These are phyloP conservation scores for Dexiosoma caninum DNA, from an alignment of 2,888 invertebrate species.

Conservation along the genomic window DNA sequence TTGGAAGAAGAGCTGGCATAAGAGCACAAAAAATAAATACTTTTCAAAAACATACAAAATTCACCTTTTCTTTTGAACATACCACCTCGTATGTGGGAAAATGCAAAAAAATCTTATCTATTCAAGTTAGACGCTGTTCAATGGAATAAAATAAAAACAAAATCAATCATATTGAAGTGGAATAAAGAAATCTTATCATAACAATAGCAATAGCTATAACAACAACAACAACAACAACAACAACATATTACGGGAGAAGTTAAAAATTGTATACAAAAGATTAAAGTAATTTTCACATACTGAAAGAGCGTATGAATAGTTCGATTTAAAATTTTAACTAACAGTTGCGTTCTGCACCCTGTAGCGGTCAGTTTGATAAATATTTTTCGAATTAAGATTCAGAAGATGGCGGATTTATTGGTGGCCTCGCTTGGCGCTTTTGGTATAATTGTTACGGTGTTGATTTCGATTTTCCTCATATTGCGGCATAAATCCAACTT, in stretches of 20 bases:
- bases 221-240: neutral
- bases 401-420: constrained; percentile 11
- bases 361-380: neutral
- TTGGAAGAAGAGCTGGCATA: no score
- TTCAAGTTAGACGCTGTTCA: neutral
- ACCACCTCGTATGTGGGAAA: neutral
- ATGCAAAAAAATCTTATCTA: constrained; percentile 27
- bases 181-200: constrained; percentile 27
- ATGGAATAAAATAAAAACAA: neutral
- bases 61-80: no score
- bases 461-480: constrained; percentile 66
- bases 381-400: neutral
- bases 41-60: no score
- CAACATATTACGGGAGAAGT: constrained; percentile 8
- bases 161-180: neutral
- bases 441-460: constrained; percentile 64
- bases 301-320: neutral
- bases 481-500: constrained; percentile 72
- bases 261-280: neutral
- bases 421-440: constrained; percentile 55
- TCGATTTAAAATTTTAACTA: neutral
- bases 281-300: neutral
- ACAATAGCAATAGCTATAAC: neutral
- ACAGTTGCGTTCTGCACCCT: constrained; percentile 2
- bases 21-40: no score